A percentile compares a stretch with the other conserved stretches of the same genome.
Evolutionary conservation across 1,140 invertebrate genomes (phyloP).

Genomic region (Plodia interpunctella): DNA sequence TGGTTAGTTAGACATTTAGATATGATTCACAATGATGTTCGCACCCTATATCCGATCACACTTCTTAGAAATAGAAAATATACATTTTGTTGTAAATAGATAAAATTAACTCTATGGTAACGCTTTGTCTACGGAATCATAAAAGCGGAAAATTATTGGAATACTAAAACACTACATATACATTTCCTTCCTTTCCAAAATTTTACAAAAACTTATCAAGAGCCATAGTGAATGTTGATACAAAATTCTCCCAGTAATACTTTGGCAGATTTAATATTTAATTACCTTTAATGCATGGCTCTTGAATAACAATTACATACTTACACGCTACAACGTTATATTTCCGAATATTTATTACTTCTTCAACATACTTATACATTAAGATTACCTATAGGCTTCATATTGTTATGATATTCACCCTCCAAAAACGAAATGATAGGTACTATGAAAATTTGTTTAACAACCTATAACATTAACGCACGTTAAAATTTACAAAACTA

Average conservation of each 20-base stretch:
- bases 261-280: background rate
- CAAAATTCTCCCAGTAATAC: slow-evolving; percentile 2
- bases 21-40: slow-evolving; percentile 29
- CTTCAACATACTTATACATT: background rate
- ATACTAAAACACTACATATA: slow-evolving; percentile 2
- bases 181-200: slow-evolving; percentile 1
- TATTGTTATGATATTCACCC: slow-evolving; percentile 3
- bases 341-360: background rate
- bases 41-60: slow-evolving; percentile 56
- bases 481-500: slow-evolving; percentile 70
- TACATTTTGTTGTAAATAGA: slow-evolving; percentile 61
- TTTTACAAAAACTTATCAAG: slow-evolving; percentile 17
- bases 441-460: slow-evolving; percentile 18
- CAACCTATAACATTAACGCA: slow-evolving; percentile 42
- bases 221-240: background rate
- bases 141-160: slow-evolving; percentile 17
- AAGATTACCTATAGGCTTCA: background rate
- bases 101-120: slow-evolving; percentile 72
- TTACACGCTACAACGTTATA: background rate
- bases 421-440: background rate
- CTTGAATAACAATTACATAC: slow-evolving; percentile 3
- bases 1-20: slow-evolving; percentile 46
- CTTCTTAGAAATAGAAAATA: slow-evolving; percentile 57
- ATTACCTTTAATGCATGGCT: background rate
- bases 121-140: slow-evolving; percentile 53